A percentile compares a stretch with the other conserved stretches of the same genome.
These are phyloP conservation scores for Mimas tiliae DNA, from an alignment of 2,888 invertebrate genomes.

Conservation along the genomic window DNA sequence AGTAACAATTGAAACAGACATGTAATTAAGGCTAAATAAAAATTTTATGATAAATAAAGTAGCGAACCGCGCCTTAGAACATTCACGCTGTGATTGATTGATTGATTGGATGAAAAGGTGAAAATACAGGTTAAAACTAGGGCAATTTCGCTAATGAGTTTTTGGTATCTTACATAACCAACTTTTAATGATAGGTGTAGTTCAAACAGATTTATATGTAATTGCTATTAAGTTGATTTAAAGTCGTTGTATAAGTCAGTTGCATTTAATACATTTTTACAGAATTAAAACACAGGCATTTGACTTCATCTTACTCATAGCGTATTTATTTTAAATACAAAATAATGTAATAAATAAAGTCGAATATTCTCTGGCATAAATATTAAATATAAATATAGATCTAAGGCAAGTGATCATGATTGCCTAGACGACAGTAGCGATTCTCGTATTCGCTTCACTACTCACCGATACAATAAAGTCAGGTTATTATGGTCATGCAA, in stretches of 20 bases:
- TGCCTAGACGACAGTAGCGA: background rate
- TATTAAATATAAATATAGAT: no score
- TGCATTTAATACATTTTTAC: no score
- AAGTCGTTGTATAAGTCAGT: no score
- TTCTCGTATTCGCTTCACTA: background rate
- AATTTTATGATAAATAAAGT: background rate
- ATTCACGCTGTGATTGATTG: slow-evolving; percentile 6
- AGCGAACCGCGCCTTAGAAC: background rate
- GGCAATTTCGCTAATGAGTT: slow-evolving; percentile 31
- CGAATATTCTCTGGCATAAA: no score
- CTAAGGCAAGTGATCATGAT: no score
- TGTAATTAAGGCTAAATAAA: slow-evolving; percentile 11
- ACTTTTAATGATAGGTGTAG: background rate
- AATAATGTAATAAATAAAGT: no score
- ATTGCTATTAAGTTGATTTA: no score
- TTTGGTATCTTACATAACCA: background rate
- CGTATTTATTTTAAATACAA: no score
- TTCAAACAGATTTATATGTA: background rate
- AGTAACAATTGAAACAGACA: no score
- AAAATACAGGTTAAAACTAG: slow-evolving; percentile 25
- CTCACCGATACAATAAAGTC: background rate
- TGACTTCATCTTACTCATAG: no score
- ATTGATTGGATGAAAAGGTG: slow-evolving; percentile 16
- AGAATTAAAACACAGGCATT: no score
- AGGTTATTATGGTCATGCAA: slow-evolving; percentile 42